phyloP scores from a whole-genome alignment of 2,797 vertebrate species.

The Pantherophis vulpinus region DNA sequence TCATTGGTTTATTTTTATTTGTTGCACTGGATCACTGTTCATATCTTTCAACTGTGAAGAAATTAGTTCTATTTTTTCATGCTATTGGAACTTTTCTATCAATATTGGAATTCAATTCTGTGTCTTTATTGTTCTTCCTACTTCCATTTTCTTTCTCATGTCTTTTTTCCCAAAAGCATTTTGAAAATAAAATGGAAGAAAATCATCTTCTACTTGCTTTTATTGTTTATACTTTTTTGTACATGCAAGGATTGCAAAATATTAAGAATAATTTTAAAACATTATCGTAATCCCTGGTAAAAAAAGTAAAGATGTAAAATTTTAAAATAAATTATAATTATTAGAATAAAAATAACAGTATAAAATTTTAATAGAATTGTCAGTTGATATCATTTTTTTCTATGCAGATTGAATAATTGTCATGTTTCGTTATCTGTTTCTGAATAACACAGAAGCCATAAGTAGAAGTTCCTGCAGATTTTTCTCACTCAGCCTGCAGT shows the following conservation, averaged over 20 bases:
- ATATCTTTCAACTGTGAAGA: background rate
- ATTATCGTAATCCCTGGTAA: background rate
- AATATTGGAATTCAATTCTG: background rate
- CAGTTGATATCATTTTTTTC: background rate
- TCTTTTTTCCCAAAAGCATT: background rate
- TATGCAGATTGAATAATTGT: background rate
- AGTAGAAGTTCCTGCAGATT: background rate
- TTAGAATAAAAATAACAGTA: background rate
- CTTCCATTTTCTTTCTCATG: background rate
- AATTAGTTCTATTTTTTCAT: background rate
- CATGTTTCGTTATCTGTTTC: background rate
- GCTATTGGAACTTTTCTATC: background rate
- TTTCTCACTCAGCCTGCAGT: background rate
- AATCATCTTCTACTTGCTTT: background rate
- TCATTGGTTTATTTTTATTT: background rate
- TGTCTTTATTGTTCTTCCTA: background rate
- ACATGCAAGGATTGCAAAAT: background rate
- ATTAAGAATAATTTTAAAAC: background rate
- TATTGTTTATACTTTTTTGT: background rate
- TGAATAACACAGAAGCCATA: background rate
- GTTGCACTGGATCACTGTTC: background rate
- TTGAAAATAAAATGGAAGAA: background rate
- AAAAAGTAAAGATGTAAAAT: background rate
- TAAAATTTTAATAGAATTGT: background rate
- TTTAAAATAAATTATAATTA: background rate